Conservation (phyloP, 2,888 invertebrate genomes). For the Rhamnusium bicolor region DNA sequence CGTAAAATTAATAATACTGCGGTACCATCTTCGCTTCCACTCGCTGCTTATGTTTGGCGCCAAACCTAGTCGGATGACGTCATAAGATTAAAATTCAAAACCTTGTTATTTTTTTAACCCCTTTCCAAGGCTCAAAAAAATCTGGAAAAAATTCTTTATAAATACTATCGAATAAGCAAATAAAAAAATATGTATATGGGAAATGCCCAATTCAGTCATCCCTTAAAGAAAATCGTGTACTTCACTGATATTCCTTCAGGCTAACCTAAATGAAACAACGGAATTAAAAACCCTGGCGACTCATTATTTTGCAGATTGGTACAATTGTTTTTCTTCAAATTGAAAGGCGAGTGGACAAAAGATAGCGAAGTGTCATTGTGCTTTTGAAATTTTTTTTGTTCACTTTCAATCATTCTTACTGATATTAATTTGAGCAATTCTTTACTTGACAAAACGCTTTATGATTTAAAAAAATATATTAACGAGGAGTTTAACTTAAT, state of each 20-base stretch:
- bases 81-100: too few species aligned
- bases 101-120: too few species aligned
- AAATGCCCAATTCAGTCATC: too few species aligned
- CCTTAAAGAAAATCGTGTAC: background rate
- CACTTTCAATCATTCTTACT: background rate
- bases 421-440: background rate
- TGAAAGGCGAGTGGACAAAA: background rate
- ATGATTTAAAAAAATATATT: background rate
- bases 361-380: background rate
- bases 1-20: too few species aligned
- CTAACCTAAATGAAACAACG: background rate
- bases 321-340: background rate
- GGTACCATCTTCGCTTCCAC: too few species aligned
- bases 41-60: too few species aligned
- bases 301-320: background rate
- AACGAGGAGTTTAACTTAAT: background rate
- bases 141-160: too few species aligned
- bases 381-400: background rate
- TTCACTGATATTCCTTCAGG: background rate
- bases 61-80: too few species aligned
- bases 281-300: background rate
- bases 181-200: too few species aligned
- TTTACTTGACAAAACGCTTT: background rate
- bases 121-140: too few species aligned
- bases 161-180: too few species aligned